A percentile compares a stretch with the other conserved stretches of the same genome.
Conservation (phyloP, 1,140 invertebrate genomes). For the Eulimnadia texana region DNA sequence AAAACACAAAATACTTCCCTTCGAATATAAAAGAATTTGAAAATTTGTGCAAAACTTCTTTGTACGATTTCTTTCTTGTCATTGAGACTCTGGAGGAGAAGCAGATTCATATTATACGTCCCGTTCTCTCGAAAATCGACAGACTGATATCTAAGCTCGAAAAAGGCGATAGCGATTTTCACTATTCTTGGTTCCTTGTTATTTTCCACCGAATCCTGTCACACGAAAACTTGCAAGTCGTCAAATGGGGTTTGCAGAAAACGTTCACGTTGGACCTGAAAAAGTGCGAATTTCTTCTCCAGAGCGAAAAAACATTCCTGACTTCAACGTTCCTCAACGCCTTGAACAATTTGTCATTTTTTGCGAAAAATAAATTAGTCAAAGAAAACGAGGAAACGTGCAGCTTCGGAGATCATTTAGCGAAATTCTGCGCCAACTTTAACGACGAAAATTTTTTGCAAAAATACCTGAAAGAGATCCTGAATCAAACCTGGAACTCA, state of each 20-base stretch:
- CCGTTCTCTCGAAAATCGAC: conserved; percentile 31
- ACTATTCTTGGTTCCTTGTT: conserved; percentile 10
- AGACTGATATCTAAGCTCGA: conserved; percentile 21
- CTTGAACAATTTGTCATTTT: conserved; percentile 5
- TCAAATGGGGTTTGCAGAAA: conserved; percentile 14
- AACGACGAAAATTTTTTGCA: background rate
- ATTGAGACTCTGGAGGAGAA: conserved; percentile 43
- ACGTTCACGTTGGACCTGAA: background rate
- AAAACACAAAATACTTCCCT: background rate
- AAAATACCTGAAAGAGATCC: background rate
- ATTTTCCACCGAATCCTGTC: conserved; percentile 14
- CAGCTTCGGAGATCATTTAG: background rate
- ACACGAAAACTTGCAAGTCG: conserved; percentile 16
- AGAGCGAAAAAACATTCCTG: conserved; percentile 1
- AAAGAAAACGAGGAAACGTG: background rate
- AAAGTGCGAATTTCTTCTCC: background rate
- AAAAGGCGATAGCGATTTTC: background rate
- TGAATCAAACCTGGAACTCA: conserved; percentile 25
- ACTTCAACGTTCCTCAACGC: background rate
- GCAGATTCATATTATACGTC: conserved; percentile 40
- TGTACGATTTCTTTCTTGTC: conserved; percentile 32
- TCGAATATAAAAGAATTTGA: background rate
- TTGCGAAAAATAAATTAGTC: background rate
- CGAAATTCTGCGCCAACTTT: background rate
- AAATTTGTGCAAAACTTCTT: conserved; percentile 20